These are phyloP conservation scores for Acanthaster planci DNA, from an alignment of 35 echinoderm and acorn worm genomes.

Conservation along the genomic window DNA sequence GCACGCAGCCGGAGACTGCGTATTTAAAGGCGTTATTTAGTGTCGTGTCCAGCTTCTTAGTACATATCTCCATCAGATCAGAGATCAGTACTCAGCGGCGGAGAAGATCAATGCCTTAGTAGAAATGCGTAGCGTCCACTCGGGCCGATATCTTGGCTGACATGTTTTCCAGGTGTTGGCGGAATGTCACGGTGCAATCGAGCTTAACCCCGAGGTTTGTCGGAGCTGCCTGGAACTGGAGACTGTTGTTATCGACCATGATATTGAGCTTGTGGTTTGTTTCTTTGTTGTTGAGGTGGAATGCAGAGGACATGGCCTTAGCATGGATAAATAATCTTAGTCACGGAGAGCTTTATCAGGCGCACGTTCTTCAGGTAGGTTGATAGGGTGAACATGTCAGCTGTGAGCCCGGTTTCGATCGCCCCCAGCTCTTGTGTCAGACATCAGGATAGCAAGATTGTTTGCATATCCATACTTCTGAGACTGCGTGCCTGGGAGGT, in stretches of 20 bases:
- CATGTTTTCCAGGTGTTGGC: too few species aligned
- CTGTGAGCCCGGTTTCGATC: neutral
- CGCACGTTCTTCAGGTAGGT: neutral
- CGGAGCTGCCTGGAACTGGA: too few species aligned
- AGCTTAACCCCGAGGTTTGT: too few species aligned
- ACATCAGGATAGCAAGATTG: neutral
- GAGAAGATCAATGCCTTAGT: neutral
- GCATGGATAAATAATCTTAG: neutral
- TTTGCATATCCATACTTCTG: slow-evolving; percentile 17
- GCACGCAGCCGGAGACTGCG: neutral
- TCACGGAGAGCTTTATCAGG: neutral
- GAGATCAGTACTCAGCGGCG: neutral
- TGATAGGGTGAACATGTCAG: neutral
- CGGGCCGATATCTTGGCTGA: too few species aligned
- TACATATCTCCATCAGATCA: neutral
- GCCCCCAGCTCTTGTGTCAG: neutral
- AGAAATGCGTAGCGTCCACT: too few species aligned
- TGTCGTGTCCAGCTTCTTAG: neutral
- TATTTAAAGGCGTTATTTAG: neutral
- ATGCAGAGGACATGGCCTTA: too few species aligned
- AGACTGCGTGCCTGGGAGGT: neutral
- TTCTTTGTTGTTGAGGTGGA: too few species aligned
- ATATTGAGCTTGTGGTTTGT: too few species aligned
- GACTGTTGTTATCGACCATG: too few species aligned
- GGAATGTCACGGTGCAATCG: too few species aligned